phyloP scores from a whole-genome alignment of 2,113 vertebrate genomes.

The Falcunculus frontatus region DNA sequence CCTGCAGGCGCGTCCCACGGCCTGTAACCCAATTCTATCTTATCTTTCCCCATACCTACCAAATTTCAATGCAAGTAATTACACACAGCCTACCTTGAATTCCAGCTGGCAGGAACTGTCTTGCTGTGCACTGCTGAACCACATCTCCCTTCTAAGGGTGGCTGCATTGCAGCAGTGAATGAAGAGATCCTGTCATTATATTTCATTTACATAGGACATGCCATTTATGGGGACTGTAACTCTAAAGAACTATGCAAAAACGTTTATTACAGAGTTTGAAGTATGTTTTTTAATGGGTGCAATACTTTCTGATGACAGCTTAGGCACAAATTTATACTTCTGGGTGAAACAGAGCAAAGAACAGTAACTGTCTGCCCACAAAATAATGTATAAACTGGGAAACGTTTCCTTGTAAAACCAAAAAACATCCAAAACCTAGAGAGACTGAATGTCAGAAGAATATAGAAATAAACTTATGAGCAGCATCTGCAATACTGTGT shows the following conservation, averaged over 20 bases:
- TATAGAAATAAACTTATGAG: neutral
- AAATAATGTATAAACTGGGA: neutral
- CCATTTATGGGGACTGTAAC: neutral
- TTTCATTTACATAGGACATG: neutral
- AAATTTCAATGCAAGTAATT: neutral
- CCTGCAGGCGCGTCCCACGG: too few relatives aligned
- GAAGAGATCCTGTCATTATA: neutral
- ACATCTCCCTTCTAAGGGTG: neutral
- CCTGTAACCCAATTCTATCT: too few relatives aligned
- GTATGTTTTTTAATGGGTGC: neutral
- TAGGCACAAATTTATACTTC: neutral
- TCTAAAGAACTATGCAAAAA: neutral
- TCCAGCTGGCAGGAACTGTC: neutral
- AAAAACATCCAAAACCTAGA: neutral
- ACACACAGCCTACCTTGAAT: neutral
- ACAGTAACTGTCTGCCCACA: neutral
- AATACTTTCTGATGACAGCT: neutral
- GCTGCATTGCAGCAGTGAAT: neutral
- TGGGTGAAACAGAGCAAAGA: neutral
- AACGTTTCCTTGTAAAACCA: neutral
- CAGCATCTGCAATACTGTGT: neutral
- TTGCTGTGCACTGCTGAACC: neutral
- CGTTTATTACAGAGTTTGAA: neutral
- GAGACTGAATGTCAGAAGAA: accelerated
- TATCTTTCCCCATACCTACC: too few relatives aligned